These are phyloP conservation scores for Lagorchestes hirsutus DNA, from an alignment of 2,797 vertebrate genomes.

Conservation along the genomic window DNA sequence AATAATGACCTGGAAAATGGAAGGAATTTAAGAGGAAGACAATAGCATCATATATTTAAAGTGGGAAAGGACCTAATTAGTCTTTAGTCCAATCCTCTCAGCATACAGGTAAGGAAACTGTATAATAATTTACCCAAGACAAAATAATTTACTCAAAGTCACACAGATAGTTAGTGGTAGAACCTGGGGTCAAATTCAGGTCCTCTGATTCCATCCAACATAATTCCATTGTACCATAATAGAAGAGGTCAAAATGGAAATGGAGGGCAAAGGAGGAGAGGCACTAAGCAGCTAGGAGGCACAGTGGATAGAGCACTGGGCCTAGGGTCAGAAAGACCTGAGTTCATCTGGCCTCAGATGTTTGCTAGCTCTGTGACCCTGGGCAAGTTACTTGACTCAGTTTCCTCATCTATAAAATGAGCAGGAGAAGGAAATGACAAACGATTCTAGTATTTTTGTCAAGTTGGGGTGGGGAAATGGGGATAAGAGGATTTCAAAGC, in stretches of 20 bases:
- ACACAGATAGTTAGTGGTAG: not conserved
- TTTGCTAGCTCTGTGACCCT: not conserved
- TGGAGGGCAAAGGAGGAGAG: not conserved
- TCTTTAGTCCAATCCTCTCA: not conserved
- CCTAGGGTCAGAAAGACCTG: not conserved
- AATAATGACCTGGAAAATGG: too few relatives aligned
- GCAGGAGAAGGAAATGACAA: not conserved
- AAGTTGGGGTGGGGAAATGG: not conserved
- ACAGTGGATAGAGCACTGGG: not conserved
- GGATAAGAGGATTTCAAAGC: not conserved
- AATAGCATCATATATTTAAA: too few relatives aligned
- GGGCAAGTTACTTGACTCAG: not conserved
- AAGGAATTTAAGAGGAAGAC: not conserved
- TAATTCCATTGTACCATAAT: not conserved
- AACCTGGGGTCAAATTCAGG: not conserved
- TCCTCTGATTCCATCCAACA: not conserved
- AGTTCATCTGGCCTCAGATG: not conserved
- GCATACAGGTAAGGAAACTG: not conserved
- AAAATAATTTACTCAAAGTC: not conserved
- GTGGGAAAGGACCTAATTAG: too few relatives aligned
- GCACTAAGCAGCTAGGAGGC: not conserved
- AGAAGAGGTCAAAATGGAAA: not conserved
- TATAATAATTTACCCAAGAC: not conserved
- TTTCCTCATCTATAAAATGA: not conserved
- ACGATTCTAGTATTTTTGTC: fast-evolving